Conservation (phyloP, 1,140 invertebrate species). For the Delia radicum region DNA sequence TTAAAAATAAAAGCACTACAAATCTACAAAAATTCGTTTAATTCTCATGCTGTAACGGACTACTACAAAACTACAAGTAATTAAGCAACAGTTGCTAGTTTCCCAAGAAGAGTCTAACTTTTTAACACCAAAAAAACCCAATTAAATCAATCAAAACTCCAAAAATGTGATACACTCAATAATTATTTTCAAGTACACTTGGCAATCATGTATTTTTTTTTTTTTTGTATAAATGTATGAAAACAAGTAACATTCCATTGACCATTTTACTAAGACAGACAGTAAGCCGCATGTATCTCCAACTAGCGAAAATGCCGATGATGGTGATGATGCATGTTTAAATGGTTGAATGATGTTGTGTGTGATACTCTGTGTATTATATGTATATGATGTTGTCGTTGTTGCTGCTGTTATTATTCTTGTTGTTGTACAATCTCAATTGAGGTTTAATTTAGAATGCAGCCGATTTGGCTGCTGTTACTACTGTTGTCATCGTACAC, state of each 20-base stretch:
- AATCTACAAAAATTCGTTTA: no score
- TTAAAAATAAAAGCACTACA: no score
- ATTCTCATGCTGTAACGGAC: no score
- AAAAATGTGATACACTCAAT: background rate
- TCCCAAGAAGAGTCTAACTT: no score
- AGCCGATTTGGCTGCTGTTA: constrained; percentile 25
- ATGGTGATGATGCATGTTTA: constrained; percentile 14
- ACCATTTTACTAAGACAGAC: constrained; percentile 43
- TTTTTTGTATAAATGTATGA: constrained; percentile 7
- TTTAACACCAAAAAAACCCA: no score
- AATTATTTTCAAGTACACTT: background rate
- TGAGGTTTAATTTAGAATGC: constrained; percentile 45
- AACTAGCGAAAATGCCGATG: background rate
- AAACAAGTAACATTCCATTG: constrained; percentile 54
- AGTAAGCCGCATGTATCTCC: background rate
- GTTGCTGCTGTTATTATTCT: background rate
- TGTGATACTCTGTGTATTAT: background rate
- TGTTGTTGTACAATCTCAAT: constrained; percentile 12
- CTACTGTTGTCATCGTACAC: constrained; percentile 39
- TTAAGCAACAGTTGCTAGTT: no score
- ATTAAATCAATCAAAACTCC: background rate
- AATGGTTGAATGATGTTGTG: constrained; percentile 12
- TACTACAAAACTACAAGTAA: no score
- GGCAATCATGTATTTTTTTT: background rate
- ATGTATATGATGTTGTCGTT: background rate